Evolutionary conservation across 1,140 invertebrate species (phyloP).

Genomic region (Saccostrea echinata): DNA sequence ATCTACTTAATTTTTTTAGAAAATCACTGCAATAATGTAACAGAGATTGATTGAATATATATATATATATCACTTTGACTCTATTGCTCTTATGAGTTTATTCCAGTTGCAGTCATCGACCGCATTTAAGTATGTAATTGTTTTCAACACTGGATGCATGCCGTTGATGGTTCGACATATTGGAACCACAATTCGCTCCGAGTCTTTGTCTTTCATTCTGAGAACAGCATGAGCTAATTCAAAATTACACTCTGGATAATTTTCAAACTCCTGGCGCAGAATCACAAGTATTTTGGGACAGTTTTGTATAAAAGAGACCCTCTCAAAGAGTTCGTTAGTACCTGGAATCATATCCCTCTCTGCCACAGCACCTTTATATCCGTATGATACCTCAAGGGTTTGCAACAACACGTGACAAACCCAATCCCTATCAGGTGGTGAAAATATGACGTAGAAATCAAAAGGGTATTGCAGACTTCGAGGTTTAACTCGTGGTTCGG

Average conservation of each 20-base stretch:
- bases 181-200: slow-evolving; percentile 35
- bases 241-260: not conserved
- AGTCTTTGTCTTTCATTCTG: not conserved
- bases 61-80: slow-evolving; percentile 9
- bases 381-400: slow-evolving; percentile 45
- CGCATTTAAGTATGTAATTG: slow-evolving; percentile 42
- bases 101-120: slow-evolving; percentile 47
- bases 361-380: slow-evolving; percentile 45
- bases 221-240: slow-evolving; percentile 26
- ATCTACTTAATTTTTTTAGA: too few species aligned
- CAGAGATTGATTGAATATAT: too few species aligned
- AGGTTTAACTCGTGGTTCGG: slow-evolving; percentile 6
- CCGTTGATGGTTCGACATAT: slow-evolving; percentile 1
- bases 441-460: slow-evolving; percentile 48
- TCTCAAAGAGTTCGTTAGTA: not conserved
- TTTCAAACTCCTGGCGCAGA: not conserved
- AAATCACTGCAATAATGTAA: too few species aligned
- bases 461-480: slow-evolving; percentile 39
- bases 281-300: slow-evolving; percentile 18
- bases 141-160: not conserved
- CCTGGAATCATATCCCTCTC: slow-evolving; percentile 34
- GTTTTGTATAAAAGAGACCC: not conserved
- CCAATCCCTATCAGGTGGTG: slow-evolving; percentile 42
- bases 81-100: slow-evolving; percentile 40
- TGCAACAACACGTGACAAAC: slow-evolving; percentile 47